These are phyloP conservation scores for Xestia sexstrigata DNA, from an alignment of 2,888 invertebrate species.

Conservation along the genomic window DNA sequence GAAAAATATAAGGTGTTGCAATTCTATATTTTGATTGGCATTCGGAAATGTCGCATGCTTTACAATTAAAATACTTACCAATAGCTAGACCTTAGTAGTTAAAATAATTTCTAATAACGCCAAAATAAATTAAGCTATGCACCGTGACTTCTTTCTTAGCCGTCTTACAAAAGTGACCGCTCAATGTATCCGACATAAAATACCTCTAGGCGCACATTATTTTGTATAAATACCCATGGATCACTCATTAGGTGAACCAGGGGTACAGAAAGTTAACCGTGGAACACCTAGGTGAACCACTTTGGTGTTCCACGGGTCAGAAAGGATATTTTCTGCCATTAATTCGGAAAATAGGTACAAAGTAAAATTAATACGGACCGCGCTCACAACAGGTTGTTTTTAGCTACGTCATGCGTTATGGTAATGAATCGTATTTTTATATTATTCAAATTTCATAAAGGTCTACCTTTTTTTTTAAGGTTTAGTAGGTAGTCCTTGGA, in stretches of 20 bases:
- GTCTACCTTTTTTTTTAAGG: too few relatives aligned
- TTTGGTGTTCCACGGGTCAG: too few relatives aligned
- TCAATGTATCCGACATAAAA: too few relatives aligned
- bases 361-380: not conserved
- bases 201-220: too few relatives aligned
- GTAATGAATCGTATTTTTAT: not conserved
- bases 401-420: not conserved
- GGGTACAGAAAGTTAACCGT: too few relatives aligned
- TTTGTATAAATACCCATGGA: too few relatives aligned
- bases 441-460: too few relatives aligned
- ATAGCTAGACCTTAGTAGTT: not conserved
- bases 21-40: not conserved
- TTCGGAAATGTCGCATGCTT: constrained; percentile 15
- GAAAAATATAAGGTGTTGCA: not conserved
- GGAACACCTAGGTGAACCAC: too few relatives aligned
- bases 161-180: too few relatives aligned
- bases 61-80: not conserved
- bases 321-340: not conserved
- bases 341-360: not conserved
- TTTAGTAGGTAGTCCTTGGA: too few relatives aligned
- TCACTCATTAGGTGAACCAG: too few relatives aligned
- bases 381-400: not conserved
- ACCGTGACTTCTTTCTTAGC: not conserved
- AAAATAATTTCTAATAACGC: not conserved
- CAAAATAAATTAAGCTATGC: not conserved